These are phyloP conservation scores for Podarcis muralis DNA, from an alignment of 2,113 vertebrate genomes.

Conservation along the genomic window DNA sequence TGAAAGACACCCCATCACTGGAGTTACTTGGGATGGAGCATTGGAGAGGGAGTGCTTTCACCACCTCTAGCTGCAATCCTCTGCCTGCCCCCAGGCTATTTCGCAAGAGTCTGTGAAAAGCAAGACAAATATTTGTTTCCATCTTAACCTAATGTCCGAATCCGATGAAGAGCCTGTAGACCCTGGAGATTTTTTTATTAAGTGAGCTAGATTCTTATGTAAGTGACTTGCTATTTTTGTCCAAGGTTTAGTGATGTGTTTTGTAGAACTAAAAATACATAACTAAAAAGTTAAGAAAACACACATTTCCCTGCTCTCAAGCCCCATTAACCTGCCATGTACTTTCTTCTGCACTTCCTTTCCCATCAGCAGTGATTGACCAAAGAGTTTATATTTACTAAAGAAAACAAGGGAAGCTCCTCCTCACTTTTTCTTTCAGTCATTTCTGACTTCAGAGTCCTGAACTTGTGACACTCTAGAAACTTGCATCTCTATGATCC, in stretches of 20 bases:
- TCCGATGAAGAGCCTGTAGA: constrained; percentile 54
- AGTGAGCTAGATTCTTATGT: constrained; percentile 66
- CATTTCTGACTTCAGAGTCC: background rate
- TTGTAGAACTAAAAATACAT: constrained; percentile 68
- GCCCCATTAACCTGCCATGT: constrained; percentile 56
- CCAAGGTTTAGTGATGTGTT: constrained; percentile 58
- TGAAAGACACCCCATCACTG: background rate
- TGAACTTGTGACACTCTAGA: background rate
- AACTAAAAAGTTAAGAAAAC: constrained; percentile 68
- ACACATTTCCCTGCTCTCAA: constrained; percentile 60
- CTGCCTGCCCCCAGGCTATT: background rate
- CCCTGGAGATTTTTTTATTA: background rate
- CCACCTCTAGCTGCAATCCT: background rate
- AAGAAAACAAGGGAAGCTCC: background rate
- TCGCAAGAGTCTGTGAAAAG: background rate
- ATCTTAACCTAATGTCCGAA: constrained; percentile 22
- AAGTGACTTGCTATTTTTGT: constrained; percentile 74
- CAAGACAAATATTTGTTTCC: background rate
- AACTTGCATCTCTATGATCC: background rate
- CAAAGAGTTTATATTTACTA: constrained; percentile 47
- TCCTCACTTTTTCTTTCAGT: background rate
- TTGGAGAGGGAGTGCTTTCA: background rate
- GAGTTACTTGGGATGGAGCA: background rate
- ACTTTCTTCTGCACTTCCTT: constrained; percentile 55
- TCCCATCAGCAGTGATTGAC: constrained; percentile 39